phyloP scores from a whole-genome alignment of 1,140 invertebrate species.

The Drosophila truncata region DNA sequence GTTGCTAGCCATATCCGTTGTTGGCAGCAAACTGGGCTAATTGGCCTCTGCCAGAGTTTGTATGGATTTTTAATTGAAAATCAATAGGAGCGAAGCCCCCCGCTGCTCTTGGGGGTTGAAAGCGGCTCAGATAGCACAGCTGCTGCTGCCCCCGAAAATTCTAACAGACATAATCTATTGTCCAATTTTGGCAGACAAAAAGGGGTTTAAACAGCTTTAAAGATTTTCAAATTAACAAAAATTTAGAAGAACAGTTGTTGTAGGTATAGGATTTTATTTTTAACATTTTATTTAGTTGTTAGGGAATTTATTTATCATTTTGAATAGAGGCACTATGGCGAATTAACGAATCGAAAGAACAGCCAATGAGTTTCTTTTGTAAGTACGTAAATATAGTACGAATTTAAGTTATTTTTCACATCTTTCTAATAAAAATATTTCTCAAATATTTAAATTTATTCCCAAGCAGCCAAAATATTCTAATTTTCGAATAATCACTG shows the following conservation, averaged over 20 bases:
- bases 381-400: too few species aligned
- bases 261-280: neutral
- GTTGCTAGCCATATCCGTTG: constrained; percentile 78
- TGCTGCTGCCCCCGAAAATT: constrained; percentile 28
- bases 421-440: neutral
- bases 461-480: neutral
- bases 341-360: too few species aligned
- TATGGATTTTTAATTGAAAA: constrained; percentile 83
- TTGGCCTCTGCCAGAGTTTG: constrained; percentile 63
- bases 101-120: neutral
- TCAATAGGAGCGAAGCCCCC: constrained; percentile 65
- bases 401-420: too few species aligned
- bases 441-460: neutral
- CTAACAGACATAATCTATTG: constrained; percentile 49
- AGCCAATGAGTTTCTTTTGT: too few species aligned
- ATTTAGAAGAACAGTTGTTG: too few species aligned
- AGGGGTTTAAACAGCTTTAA: constrained; percentile 22
- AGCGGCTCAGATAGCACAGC: constrained; percentile 21
- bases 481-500: neutral
- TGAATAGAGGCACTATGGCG: too few species aligned
- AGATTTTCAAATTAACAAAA: neutral
- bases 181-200: constrained; percentile 36
- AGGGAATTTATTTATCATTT: neutral
- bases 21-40: constrained; percentile 76
- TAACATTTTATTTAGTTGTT: neutral